Conservation (phyloP, 2,797 vertebrate genomes). For the Prionace glauca region DNA sequence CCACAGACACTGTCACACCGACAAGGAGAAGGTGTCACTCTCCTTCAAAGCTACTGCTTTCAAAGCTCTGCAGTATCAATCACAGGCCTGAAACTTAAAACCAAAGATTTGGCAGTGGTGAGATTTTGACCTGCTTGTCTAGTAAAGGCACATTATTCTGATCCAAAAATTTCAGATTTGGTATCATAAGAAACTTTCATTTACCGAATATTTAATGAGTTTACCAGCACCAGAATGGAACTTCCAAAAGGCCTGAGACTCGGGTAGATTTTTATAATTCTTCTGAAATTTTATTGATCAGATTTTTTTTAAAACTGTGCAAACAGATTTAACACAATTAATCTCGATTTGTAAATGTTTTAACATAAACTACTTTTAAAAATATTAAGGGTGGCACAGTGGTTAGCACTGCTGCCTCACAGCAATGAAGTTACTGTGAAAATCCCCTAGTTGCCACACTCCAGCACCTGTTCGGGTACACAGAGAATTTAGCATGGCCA, state of each 20-base stretch:
- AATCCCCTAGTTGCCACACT: no score
- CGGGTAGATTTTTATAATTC: background rate
- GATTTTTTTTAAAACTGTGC: background rate
- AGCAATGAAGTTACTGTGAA: no score
- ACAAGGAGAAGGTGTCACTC: background rate
- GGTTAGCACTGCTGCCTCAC: no score
- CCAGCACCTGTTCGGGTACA: no score
- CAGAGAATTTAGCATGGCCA: no score
- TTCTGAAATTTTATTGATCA: background rate
- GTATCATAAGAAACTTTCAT: background rate
- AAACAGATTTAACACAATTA: background rate
- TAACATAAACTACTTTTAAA: background rate
- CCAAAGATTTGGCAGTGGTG: background rate
- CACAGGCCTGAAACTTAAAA: background rate
- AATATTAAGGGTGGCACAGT: background rate
- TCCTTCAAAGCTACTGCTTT: background rate
- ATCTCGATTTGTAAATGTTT: background rate
- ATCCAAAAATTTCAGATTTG: background rate
- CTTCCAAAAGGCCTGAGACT: background rate
- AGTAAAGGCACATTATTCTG: background rate
- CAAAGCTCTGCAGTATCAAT: background rate
- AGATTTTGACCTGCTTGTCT: background rate
- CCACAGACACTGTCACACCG: background rate
- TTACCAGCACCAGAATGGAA: background rate
- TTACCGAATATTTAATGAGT: background rate